Conservation (phyloP, 2,888 invertebrate genomes). For the Antheraea yamamai region DNA sequence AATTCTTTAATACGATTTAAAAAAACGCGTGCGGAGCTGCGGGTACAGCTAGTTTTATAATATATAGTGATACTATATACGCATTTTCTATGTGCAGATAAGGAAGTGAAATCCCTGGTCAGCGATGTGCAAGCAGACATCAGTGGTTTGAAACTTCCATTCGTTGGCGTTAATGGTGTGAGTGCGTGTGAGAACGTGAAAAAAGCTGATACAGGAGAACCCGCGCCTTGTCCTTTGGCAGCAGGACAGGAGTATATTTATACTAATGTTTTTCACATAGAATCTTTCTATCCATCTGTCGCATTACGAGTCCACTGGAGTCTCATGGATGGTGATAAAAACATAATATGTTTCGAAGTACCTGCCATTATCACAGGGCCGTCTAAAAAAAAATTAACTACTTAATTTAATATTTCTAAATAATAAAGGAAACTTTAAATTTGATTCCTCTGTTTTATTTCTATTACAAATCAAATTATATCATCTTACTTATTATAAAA, state of each 20-base stretch:
- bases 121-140: slow-evolving; percentile 80
- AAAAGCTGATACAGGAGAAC: slow-evolving; percentile 55
- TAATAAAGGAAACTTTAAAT: background rate
- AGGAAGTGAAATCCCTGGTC: slow-evolving; percentile 71
- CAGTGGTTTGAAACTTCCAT: slow-evolving; percentile 84
- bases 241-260: slow-evolving; percentile 85
- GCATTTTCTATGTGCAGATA: background rate
- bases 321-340: slow-evolving; percentile 67
- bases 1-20: no score
- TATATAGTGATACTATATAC: no score
- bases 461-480: no score
- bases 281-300: slow-evolving; percentile 70
- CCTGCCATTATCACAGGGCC: slow-evolving; percentile 64
- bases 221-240: slow-evolving; percentile 85
- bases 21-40: no score
- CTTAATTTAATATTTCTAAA: background rate
- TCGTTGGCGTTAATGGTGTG: slow-evolving; percentile 86
- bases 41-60: no score
- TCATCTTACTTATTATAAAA: no score
- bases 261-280: slow-evolving; percentile 80
- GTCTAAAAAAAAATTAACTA: slow-evolving; percentile 17
- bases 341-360: slow-evolving; percentile 85
- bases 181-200: slow-evolving; percentile 82
- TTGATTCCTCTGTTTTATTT: background rate
- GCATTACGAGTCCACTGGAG: slow-evolving; percentile 84